phyloP scores from a whole-genome alignment of 2,888 invertebrate species.

The Acleris laterana region DNA sequence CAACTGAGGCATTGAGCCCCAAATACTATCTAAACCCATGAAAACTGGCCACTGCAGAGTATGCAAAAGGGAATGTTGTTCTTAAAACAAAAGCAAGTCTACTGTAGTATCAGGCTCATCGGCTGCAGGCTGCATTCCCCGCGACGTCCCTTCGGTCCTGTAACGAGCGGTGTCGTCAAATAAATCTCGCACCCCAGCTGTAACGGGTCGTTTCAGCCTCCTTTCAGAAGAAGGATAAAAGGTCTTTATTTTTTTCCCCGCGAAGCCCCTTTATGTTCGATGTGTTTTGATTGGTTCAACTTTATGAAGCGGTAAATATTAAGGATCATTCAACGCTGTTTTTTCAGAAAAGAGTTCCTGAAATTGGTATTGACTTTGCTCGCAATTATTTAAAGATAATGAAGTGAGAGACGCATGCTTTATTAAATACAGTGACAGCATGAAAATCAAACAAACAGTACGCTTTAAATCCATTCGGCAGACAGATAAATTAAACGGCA shows the following conservation, averaged over 20 bases:
- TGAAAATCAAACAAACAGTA: constrained; percentile 50
- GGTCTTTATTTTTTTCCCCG: constrained; percentile 76
- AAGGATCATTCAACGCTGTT: constrained; percentile 3
- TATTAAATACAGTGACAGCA: constrained; percentile 28
- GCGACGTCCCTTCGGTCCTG: constrained; percentile 73
- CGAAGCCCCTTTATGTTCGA: constrained; percentile 65
- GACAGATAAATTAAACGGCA: constrained; percentile 73
- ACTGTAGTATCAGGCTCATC: constrained; percentile 42
- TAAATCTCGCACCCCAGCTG: constrained; percentile 78
- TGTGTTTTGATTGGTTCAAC: constrained; percentile 70
- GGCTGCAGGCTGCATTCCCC: constrained; percentile 72
- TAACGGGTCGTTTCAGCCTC: constrained; percentile 65
- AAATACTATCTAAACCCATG: no score
- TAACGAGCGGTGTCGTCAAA: constrained; percentile 79
- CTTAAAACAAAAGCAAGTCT: constrained; percentile 12
- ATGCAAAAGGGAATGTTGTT: no score
- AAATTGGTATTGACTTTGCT: neutral
- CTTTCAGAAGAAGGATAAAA: constrained; percentile 75
- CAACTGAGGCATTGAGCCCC: no score
- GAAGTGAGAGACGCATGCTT: constrained; percentile 12
- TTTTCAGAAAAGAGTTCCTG: neutral
- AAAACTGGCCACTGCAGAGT: no score
- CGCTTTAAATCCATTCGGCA: constrained; percentile 47
- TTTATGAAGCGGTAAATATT: constrained; percentile 63
- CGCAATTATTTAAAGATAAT: neutral